Conservation (phyloP, 2,113 vertebrate genomes). For the Burhinus bistriatus region DNA sequence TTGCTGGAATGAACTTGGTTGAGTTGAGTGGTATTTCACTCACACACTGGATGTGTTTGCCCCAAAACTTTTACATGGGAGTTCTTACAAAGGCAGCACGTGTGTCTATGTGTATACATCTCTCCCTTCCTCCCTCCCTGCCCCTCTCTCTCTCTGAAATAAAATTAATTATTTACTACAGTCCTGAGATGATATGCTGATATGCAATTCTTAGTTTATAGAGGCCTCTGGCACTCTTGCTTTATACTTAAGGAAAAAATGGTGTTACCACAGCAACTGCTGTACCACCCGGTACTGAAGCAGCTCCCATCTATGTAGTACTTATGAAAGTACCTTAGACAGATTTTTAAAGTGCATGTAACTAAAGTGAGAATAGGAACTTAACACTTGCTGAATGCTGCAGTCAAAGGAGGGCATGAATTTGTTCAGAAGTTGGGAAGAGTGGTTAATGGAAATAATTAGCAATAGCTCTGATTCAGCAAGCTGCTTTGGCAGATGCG, state of each 20-base stretch:
- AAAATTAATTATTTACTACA: background rate
- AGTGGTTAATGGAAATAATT: background rate
- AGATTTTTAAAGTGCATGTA: conserved; percentile 14
- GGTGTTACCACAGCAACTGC: conserved; percentile 26
- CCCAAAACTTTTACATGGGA: background rate
- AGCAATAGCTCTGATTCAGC: background rate
- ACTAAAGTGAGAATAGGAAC: background rate
- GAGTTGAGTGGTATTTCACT: background rate
- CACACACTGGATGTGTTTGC: background rate
- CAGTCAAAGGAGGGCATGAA: background rate
- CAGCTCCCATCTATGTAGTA: background rate
- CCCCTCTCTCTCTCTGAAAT: background rate
- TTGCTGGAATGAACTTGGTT: background rate
- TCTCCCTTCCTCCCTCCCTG: background rate
- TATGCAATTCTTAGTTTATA: background rate
- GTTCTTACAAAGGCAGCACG: background rate
- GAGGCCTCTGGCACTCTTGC: background rate
- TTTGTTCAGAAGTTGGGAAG: background rate
- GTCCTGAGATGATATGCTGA: background rate
- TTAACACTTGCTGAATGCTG: background rate
- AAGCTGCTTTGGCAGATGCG: background rate
- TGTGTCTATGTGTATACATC: background rate
- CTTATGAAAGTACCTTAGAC: background rate
- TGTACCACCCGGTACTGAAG: background rate
- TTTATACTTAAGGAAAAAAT: background rate